A percentile compares a stretch with the other conserved stretches of the same genome.
Conservation (phyloP, 2,797 vertebrate species). For the Schizothorax lantsangensis region DNA sequence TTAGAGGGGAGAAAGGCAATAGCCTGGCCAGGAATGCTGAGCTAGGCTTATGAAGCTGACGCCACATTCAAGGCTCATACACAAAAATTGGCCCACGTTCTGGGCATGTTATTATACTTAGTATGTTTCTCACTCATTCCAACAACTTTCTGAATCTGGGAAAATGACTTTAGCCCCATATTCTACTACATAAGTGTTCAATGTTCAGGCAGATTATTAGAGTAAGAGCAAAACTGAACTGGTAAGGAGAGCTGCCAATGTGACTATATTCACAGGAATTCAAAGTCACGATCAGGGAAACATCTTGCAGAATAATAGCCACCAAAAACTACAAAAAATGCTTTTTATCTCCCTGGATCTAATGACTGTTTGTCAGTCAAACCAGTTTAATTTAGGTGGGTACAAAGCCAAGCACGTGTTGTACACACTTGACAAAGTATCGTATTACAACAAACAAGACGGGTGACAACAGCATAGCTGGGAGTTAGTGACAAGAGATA, state of each 20-base stretch:
- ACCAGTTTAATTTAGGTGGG: slow-evolving; percentile 11
- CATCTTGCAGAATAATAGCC: neutral
- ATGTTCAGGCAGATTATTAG: slow-evolving; percentile 14
- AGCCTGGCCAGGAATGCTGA: slow-evolving; percentile 31
- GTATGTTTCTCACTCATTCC: slow-evolving; percentile 37
- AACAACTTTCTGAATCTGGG: slow-evolving; percentile 27
- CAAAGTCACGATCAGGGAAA: neutral
- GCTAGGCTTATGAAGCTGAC: slow-evolving; percentile 44
- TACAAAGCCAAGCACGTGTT: slow-evolving; percentile 21
- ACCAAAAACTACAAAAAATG: neutral
- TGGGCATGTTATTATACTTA: slow-evolving; percentile 7
- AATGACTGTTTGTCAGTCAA: slow-evolving; percentile 33
- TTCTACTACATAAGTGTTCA: slow-evolving; percentile 17
- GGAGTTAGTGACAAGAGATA: slow-evolving; percentile 20
- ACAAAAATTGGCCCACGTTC: slow-evolving; percentile 23
- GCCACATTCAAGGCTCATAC: slow-evolving; percentile 38
- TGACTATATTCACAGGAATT: slow-evolving; percentile 7
- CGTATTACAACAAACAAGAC: slow-evolving; percentile 22
- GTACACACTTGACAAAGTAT: slow-evolving; percentile 29
- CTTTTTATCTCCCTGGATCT: neutral
- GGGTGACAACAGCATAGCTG: slow-evolving; percentile 36
- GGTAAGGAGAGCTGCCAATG: neutral
- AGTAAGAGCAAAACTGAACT: neutral
- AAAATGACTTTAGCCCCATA: slow-evolving; percentile 25
- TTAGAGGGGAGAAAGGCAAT: slow-evolving; percentile 22